phyloP scores from a whole-genome alignment of 2,888 invertebrate genomes.

The Antheraea assamensis region DNA sequence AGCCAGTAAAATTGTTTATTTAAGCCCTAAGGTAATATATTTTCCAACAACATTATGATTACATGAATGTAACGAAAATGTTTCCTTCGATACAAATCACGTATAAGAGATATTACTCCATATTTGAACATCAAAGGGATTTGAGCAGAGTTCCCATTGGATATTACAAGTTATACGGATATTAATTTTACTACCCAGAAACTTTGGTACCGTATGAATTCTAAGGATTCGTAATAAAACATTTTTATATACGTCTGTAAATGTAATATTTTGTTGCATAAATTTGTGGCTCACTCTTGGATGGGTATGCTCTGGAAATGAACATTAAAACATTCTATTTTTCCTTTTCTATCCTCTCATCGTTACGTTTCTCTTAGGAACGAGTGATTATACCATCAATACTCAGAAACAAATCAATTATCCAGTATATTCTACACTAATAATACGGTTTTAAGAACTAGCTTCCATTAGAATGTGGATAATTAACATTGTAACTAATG shows the following conservation, averaged over 20 bases:
- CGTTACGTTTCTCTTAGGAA: too few species aligned
- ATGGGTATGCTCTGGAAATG: too few species aligned
- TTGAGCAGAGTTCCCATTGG: background rate
- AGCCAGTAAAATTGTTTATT: background rate
- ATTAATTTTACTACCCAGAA: background rate
- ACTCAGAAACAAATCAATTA: too few species aligned
- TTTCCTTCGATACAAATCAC: background rate
- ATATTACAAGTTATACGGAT: conserved; percentile 1
- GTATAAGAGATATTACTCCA: background rate
- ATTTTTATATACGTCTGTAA: background rate
- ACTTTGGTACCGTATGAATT: background rate
- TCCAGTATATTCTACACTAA: background rate
- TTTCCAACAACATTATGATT: background rate
- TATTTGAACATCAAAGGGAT: conserved; percentile 4
- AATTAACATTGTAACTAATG: background rate
- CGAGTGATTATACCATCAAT: too few species aligned
- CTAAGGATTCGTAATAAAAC: background rate
- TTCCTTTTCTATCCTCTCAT: too few species aligned
- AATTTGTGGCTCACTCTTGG: too few species aligned
- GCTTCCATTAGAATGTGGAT: background rate
- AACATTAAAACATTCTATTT: too few species aligned
- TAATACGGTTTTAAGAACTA: background rate
- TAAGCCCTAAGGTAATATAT: background rate
- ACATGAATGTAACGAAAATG: background rate
- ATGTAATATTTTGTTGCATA: too few species aligned